These are phyloP conservation scores for Magallana angulata DNA, from an alignment of 1,140 invertebrate species.

Conservation along the genomic window DNA sequence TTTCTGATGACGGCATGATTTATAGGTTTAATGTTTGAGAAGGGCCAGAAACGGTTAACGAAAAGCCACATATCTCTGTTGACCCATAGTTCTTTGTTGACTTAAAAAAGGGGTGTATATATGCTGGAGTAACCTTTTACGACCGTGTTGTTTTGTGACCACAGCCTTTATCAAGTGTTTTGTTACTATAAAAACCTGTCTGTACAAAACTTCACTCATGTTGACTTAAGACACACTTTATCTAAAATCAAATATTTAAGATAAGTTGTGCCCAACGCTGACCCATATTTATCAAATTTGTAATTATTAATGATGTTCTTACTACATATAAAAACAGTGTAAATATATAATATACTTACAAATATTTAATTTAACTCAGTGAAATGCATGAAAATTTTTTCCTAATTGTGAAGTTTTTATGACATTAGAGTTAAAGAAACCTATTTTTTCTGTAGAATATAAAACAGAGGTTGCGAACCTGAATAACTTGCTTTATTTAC, in stretches of 20 bases:
- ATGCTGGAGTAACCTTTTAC: constrained; percentile 5
- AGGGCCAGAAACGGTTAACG: constrained; percentile 5
- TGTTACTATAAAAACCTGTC: constrained; percentile 45
- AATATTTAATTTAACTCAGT: too few species aligned
- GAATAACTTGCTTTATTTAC: neutral
- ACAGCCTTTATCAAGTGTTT: constrained; percentile 10
- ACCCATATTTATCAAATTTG: constrained; percentile 30
- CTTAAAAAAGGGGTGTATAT: constrained; percentile 30
- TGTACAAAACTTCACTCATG: constrained; percentile 48
- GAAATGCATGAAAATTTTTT: too few species aligned
- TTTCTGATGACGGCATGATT: constrained; percentile 17
- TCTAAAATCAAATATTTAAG: constrained; percentile 40
- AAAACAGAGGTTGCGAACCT: neutral
- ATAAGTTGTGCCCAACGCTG: constrained; percentile 23
- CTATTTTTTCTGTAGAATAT: too few species aligned
- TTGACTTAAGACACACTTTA: constrained; percentile 49
- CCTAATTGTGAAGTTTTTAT: too few species aligned
- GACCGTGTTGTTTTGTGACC: constrained; percentile 22
- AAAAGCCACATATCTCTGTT: constrained; percentile 13
- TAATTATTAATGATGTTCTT: constrained; percentile 7
- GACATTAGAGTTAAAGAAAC: too few species aligned
- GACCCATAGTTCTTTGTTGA: constrained; percentile 13
- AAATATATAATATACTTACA: too few species aligned
- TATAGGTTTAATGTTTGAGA: constrained; percentile 13
- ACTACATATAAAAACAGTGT: too few species aligned